Conservation (phyloP, 2,888 invertebrate species). For the Pecten maximus region DNA sequence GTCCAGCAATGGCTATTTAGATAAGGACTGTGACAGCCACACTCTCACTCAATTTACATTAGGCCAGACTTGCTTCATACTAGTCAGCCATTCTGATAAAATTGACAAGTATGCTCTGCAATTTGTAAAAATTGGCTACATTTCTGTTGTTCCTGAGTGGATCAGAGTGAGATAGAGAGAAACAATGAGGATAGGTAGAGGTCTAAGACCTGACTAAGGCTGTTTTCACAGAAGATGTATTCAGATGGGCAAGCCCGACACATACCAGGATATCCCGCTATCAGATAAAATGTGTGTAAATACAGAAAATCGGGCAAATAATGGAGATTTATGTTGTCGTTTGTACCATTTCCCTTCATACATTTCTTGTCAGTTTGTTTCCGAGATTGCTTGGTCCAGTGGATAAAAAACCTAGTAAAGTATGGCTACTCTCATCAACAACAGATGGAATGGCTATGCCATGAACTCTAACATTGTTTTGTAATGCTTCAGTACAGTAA, state of each 20-base stretch:
- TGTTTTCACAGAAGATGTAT: background rate
- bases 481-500: background rate
- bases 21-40: background rate
- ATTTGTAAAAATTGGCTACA: slow-evolving; percentile 27
- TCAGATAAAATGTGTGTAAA: slow-evolving; percentile 30
- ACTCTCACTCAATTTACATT: background rate
- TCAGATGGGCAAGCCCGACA: slow-evolving; percentile 1
- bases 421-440: background rate
- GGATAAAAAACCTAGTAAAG: background rate
- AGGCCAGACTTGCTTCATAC: background rate
- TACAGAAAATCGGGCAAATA: slow-evolving; percentile 17
- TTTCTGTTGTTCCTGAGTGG: slow-evolving; percentile 14
- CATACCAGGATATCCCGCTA: slow-evolving; percentile 3
- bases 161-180: background rate
- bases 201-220: background rate
- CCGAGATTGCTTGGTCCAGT: slow-evolving; percentile 15
- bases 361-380: slow-evolving; percentile 2
- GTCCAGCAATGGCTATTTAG: slow-evolving; percentile 16
- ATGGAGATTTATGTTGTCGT: slow-evolving; percentile 30
- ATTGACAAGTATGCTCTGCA: slow-evolving; percentile 26
- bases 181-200: background rate
- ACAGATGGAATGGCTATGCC: background rate
- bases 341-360: slow-evolving; percentile 15
- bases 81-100: background rate
- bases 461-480: background rate